Percentiles rank a stretch among this genome's conserved stretches.
Conservation (phyloP, 37 sponge, comb jelly and placozoan genomes). For the Aphrocallistes beatrix region DNA sequence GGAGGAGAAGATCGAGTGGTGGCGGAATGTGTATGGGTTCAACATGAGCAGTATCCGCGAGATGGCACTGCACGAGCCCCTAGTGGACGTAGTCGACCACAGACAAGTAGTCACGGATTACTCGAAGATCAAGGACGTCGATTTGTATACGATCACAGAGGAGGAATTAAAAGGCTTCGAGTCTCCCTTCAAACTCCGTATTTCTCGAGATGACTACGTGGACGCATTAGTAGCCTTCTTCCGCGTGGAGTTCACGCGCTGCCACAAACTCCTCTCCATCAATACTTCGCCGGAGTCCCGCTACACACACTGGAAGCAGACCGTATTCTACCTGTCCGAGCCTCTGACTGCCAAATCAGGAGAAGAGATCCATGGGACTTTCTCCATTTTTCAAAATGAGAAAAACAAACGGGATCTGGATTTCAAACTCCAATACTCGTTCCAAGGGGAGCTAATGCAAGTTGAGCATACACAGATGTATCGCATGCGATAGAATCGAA, state of each 20-base stretch:
- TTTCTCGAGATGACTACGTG: slow-evolving; percentile 77
- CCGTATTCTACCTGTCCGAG: slow-evolving; percentile 91
- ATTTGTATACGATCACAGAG: slow-evolving; percentile 71
- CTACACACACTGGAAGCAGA: slow-evolving; percentile 99
- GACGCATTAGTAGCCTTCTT: slow-evolving; percentile 89
- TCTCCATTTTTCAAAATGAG: slow-evolving; percentile 51
- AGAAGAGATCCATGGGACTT: slow-evolving; percentile 68
- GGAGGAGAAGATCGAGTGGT: slow-evolving; percentile 95
- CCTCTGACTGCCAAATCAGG: slow-evolving; percentile 75
- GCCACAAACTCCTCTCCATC: slow-evolving; percentile 56
- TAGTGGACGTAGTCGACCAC: slow-evolving; percentile 89
- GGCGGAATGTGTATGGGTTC: slow-evolving; percentile 97
- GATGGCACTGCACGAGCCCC: slow-evolving; percentile 81
- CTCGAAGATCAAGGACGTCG: slow-evolving; percentile 74
- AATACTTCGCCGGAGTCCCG: slow-evolving; percentile 51
- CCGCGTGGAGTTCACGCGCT: slow-evolving; percentile 85
- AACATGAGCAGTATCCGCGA: slow-evolving; percentile 83
- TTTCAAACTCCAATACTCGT: slow-evolving; percentile 61
- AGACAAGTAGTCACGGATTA: slow-evolving; percentile 54
- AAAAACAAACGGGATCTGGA: slow-evolving; percentile 83
- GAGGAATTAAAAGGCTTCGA: slow-evolving; percentile 63
- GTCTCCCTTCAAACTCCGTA: slow-evolving; percentile 53
- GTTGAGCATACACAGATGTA: slow-evolving; percentile 45
- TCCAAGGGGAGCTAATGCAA: slow-evolving; percentile 71
- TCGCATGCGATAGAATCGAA: slow-evolving; percentile 64